These are phyloP conservation scores for Pristionchus fissidentatus DNA, from an alignment of 2,888 invertebrate genomes.

Conservation along the genomic window DNA sequence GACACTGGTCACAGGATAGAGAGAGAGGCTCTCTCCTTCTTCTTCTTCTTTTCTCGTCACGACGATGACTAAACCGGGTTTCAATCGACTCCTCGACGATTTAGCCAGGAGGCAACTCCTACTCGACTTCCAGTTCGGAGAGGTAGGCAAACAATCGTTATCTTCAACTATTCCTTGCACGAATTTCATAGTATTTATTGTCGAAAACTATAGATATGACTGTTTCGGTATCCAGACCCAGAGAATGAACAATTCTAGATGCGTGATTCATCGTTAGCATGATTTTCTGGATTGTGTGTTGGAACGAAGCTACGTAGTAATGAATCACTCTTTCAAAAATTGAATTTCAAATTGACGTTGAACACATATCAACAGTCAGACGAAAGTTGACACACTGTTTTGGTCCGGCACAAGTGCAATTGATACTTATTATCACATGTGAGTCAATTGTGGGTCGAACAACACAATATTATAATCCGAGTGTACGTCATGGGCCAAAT, in stretches of 20 bases:
- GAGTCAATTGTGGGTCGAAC: too few relatives aligned
- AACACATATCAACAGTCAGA: too few relatives aligned
- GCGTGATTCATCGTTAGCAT: background rate
- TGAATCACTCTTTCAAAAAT: too few relatives aligned
- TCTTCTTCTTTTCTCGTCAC: background rate
- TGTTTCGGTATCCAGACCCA: background rate
- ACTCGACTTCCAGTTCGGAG: conserved; percentile 70
- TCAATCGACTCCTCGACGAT: conserved; percentile 70
- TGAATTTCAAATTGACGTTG: too few relatives aligned
- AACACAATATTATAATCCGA: too few relatives aligned
- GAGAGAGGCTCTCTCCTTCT: background rate
- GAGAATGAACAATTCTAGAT: background rate
- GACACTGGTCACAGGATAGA: background rate
- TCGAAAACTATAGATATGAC: background rate
- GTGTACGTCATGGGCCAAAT: too few relatives aligned
- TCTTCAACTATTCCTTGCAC: background rate
- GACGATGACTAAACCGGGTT: conserved; percentile 62
- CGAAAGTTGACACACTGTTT: too few relatives aligned
- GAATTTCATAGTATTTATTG: background rate
- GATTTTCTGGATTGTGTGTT: too few relatives aligned
- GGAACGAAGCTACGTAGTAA: too few relatives aligned
- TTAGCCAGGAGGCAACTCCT: conserved; percentile 69
- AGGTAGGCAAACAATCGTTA: conserved; percentile 9
- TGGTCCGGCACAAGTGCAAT: too few relatives aligned
- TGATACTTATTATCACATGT: too few relatives aligned